Evolutionary conservation across 2,888 invertebrate species (phyloP).

Genomic region (Drosophila kokeensis): DNA sequence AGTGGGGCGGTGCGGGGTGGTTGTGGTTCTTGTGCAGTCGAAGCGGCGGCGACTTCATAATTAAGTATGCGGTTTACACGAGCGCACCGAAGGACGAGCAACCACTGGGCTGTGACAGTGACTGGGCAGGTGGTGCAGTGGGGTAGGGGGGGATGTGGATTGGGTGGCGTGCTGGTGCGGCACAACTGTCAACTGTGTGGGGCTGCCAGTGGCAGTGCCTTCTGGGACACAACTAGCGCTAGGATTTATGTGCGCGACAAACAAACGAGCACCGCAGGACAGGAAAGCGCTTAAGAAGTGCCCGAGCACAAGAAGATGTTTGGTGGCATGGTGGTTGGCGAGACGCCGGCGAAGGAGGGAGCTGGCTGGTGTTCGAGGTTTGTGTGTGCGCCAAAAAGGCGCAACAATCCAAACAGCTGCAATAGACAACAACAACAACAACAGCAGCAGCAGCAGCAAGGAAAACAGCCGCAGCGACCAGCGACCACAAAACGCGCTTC

Average conservation of each 20-base stretch:
- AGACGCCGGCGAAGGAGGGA: not conserved
- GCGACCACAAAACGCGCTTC: slow-evolving; percentile 52
- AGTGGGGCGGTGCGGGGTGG: not conserved
- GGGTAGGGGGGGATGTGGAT: not conserved
- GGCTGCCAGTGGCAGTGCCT: slow-evolving; percentile 80
- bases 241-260: slow-evolving; percentile 83
- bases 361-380: slow-evolving; percentile 1
- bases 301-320: slow-evolving; percentile 30
- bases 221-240: slow-evolving; percentile 81
- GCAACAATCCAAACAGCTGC: slow-evolving; percentile 77
- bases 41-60: slow-evolving; percentile 68
- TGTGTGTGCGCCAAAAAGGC: slow-evolving; percentile 33
- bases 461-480: slow-evolving; percentile 47
- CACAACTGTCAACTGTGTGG: slow-evolving; percentile 72
- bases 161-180: slow-evolving; percentile 13
- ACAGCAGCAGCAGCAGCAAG: slow-evolving; percentile 3
- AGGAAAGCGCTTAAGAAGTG: slow-evolving; percentile 80
- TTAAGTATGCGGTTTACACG: slow-evolving; percentile 79
- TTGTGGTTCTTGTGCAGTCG: slow-evolving; percentile 12
- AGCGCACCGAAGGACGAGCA: slow-evolving; percentile 38
- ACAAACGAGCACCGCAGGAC: slow-evolving; percentile 84
- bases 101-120: slow-evolving; percentile 59
- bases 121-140: slow-evolving; percentile 39
- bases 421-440: slow-evolving; percentile 58
- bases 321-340: not conserved